These are phyloP conservation scores for Lepus americanus DNA, from an alignment of 2,113 vertebrate genomes.

Conservation along the genomic window DNA sequence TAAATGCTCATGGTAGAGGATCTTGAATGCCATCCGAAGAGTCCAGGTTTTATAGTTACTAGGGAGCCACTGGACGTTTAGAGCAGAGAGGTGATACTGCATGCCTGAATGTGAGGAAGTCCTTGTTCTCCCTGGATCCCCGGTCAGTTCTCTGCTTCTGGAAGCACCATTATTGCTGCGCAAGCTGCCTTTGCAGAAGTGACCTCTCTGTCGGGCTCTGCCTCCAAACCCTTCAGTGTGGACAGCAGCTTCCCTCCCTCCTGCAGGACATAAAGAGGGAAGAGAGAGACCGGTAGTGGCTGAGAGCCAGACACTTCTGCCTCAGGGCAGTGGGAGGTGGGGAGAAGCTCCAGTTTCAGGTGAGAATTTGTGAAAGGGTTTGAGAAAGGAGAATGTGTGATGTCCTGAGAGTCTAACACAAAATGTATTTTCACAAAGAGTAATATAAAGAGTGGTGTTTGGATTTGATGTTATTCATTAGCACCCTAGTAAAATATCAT, in stretches of 20 bases:
- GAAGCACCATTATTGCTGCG: background rate
- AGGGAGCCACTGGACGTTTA: background rate
- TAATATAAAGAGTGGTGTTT: background rate
- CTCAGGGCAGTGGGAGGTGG: background rate
- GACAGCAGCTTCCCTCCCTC: background rate
- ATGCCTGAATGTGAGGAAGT: background rate
- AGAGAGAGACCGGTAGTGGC: background rate
- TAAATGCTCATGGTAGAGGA: background rate
- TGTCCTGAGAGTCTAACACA: background rate
- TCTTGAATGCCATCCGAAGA: background rate
- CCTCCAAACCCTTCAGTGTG: too few species aligned
- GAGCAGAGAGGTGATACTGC: background rate
- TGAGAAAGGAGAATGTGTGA: background rate
- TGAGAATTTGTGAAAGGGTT: background rate
- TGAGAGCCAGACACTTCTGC: background rate
- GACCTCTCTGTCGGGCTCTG: background rate
- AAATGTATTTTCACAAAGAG: background rate
- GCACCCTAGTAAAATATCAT: constrained; percentile 5
- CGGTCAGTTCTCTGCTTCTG: background rate
- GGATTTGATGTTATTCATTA: background rate
- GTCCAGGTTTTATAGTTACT: background rate
- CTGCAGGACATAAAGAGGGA: background rate
- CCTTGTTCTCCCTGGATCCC: background rate
- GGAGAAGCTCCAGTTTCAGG: background rate
- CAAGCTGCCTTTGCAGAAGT: background rate